A percentile compares a stretch with the other conserved stretches of the same genome.
Evolutionary conservation across 2,113 vertebrate species (phyloP).

Genomic region (Ancistrus triradiatus): DNA sequence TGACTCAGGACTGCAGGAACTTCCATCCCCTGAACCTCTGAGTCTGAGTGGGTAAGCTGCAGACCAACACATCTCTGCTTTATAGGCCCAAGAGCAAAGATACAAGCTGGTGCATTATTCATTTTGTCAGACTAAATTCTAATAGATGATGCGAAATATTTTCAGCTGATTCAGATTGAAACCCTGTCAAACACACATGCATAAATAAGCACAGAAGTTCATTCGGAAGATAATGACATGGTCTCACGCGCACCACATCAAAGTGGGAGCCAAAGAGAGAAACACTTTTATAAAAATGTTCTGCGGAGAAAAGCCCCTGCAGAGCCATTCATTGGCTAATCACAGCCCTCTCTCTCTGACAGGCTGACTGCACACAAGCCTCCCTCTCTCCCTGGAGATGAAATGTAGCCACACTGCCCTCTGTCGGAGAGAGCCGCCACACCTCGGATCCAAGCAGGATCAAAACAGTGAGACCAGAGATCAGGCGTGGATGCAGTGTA

Average conservation of each 20-base stretch:
- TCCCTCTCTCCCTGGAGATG: slow-evolving; percentile 33
- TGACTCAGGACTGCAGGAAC: too few species aligned
- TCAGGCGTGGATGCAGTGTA: too few species aligned
- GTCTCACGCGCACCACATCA: slow-evolving; percentile 23
- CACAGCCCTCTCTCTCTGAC: slow-evolving; percentile 28
- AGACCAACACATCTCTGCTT: too few species aligned
- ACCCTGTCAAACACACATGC: neutral
- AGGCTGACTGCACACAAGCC: slow-evolving; percentile 27
- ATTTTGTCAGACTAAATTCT: too few species aligned
- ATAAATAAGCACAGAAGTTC: slow-evolving; percentile 1
- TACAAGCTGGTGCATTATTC: too few species aligned
- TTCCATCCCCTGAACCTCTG: too few species aligned
- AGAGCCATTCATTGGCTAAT: slow-evolving; percentile 44
- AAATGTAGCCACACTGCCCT: slow-evolving; percentile 48
- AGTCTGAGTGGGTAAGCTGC: too few species aligned
- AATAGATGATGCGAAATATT: too few species aligned
- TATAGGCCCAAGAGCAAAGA: too few species aligned
- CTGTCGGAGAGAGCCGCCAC: slow-evolving; percentile 33
- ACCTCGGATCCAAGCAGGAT: neutral
- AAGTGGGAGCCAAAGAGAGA: slow-evolving; percentile 25
- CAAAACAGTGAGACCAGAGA: slow-evolving; percentile 3
- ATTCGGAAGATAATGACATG: slow-evolving; percentile 8
- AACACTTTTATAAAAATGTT: slow-evolving; percentile 30
- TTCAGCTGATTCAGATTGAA: too few species aligned
- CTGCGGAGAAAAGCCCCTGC: slow-evolving; percentile 27